Evolutionary conservation across 2,113 vertebrate genomes (phyloP), one percentile per base, ranked within the genome.

Genomic region (Brachyhypopomus occidentalis): DNA sequence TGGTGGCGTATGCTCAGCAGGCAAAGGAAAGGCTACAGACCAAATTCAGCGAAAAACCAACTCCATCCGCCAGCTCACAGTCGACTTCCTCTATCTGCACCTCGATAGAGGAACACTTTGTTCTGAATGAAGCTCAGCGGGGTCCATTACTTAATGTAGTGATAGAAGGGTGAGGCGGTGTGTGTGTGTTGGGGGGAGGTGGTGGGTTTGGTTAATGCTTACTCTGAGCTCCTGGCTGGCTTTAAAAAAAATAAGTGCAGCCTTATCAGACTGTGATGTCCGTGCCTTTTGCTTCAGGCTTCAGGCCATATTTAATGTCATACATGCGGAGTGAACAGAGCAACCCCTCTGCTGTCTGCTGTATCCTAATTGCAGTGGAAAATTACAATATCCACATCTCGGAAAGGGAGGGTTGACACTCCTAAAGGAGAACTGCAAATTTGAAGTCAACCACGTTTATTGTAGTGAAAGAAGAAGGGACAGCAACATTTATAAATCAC

Each of bases 31-130:
- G 48, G 63, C 66, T 59, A 36, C 77, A 75, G 78, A 83, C 77
- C 85, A 80, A 88, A 88, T 96, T 96, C 93, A 88, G 78, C 94
- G 94, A 96, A 95, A 95, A 95, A 95, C 91, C 92, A 91, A 90
- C 90, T 86, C 86, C 30, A 88, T 77, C 7, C 82, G 87, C 86
- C 87, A 92, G 91, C 92, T 89, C 66, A 27, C n/a, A 73, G 81
- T 84, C 87, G 86, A 85, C 93, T 96, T 96, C 94, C 88, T 91
- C 63, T 87, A 85, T 92, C 88, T 77, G 75, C 81, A 86, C 92
- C 88, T 78, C 80, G 70, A 25, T 83, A 79, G 75, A 75, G 88
- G 93, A 91, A 95, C 92, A 88, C 20, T 14, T 23, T 90, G 92
- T 93, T 89, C 79, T 90, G 17, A 88, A 83, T 89, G 85, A 88